Percentiles rank a stretch among this genome's conserved stretches.
Evolutionary conservation across 1,140 invertebrate genomes (phyloP).

Genomic region (Drosophila kurseongensis): DNA sequence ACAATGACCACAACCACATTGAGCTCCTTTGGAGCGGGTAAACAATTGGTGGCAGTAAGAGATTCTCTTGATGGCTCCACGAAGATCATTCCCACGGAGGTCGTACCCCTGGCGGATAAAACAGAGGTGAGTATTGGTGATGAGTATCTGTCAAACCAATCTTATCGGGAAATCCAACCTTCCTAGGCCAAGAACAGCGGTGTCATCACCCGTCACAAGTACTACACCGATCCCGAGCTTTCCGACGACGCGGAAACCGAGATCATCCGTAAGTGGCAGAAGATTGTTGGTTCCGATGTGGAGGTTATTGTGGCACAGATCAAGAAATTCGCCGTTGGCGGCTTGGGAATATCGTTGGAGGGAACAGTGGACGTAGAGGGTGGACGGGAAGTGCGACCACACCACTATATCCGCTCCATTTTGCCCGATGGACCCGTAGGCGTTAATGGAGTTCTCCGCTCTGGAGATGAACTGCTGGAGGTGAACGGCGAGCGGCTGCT

Average conservation of each 20-base stretch:
- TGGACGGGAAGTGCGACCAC: constrained; percentile 94
- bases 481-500: constrained; percentile 97
- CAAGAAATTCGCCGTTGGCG: constrained; percentile 94
- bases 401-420: constrained; percentile 97
- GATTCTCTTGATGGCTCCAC: constrained; percentile 72
- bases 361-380: constrained; percentile 98
- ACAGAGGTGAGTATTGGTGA: constrained; percentile 43
- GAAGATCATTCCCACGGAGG: constrained; percentile 74
- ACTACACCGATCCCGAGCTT: constrained; percentile 85
- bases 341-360: constrained; percentile 97
- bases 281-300: constrained; percentile 90
- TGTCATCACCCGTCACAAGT: constrained; percentile 78
- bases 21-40: constrained; percentile 73
- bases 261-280: constrained; percentile 93
- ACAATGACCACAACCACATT: constrained; percentile 62
- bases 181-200: constrained; percentile 68
- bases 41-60: constrained; percentile 68
- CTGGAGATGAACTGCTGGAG: constrained; percentile 95
- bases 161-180: neutral
- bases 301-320: constrained; percentile 95
- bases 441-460: constrained; percentile 91
- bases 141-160: too few relatives aligned
- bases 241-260: constrained; percentile 90
- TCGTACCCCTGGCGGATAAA: constrained; percentile 62
- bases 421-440: constrained; percentile 97